Percentiles rank a stretch among this genome's conserved stretches.
Conservation (phyloP, 2,888 invertebrate genomes). For the Dicycla oo region DNA sequence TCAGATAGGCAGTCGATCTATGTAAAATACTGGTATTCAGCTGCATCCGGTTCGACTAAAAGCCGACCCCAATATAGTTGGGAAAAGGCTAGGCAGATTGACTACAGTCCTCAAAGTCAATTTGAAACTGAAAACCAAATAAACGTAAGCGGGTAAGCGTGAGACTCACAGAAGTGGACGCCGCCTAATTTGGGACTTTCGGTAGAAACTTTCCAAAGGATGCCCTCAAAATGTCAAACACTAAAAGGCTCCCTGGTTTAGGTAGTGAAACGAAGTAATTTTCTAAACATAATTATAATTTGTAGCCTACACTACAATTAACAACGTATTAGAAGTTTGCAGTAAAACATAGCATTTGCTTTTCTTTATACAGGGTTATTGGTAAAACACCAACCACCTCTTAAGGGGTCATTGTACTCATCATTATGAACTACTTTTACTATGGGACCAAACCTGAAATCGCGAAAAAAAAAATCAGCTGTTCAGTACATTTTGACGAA, state of each 20-base stretch:
- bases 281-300: not conserved
- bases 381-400: too few relatives aligned
- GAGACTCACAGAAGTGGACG: constrained; percentile 4
- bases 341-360: not conserved
- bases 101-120: not conserved
- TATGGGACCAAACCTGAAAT: too few relatives aligned
- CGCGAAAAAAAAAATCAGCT: too few relatives aligned
- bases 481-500: too few relatives aligned
- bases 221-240: constrained; percentile 42
- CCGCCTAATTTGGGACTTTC: constrained; percentile 30
- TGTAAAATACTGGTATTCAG: too few relatives aligned
- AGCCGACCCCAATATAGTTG: too few relatives aligned
- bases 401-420: too few relatives aligned
- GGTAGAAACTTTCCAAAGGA: constrained; percentile 14
- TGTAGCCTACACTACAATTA: not conserved
- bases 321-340: not conserved
- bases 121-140: constrained; percentile 23
- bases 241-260: constrained; percentile 18
- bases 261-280: not conserved
- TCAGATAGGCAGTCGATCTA: too few relatives aligned
- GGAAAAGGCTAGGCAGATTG: too few relatives aligned
- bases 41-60: too few relatives aligned
- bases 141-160: constrained; percentile 20
- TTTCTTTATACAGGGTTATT: not conserved
- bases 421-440: too few relatives aligned